A percentile compares a stretch with the other conserved stretches of the same genome.
These are phyloP conservation scores for Parotocinclus haroldoi DNA, from an alignment of 2,797 vertebrate genomes.

Conservation along the genomic window DNA sequence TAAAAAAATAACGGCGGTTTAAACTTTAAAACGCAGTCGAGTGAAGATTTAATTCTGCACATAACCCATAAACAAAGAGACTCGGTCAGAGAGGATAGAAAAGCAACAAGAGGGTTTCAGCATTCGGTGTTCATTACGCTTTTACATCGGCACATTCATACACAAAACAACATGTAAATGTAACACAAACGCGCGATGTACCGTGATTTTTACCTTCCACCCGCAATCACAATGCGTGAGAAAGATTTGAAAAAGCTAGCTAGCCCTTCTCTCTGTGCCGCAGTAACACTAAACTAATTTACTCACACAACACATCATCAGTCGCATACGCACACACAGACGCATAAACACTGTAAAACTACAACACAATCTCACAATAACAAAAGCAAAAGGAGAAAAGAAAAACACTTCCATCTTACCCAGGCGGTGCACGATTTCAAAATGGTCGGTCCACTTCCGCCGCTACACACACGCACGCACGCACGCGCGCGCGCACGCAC, in stretches of 20 bases:
- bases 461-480: constrained; percentile 45
- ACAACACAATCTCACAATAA: background rate
- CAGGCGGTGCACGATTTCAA: constrained; percentile 75
- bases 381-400: constrained; percentile 17
- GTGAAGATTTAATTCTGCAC: too few relatives aligned
- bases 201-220: too few relatives aligned
- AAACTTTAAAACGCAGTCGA: too few relatives aligned
- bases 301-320: background rate
- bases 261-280: background rate
- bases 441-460: constrained; percentile 82
- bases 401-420: constrained; percentile 76
- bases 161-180: too few relatives aligned
- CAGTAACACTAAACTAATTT: background rate
- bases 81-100: too few relatives aligned
- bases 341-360: background rate
- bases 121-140: too few relatives aligned
- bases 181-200: too few relatives aligned
- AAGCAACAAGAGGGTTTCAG: too few relatives aligned
- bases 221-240: background rate
- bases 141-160: too few relatives aligned
- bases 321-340: background rate
- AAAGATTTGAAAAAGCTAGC: constrained; percentile 19
- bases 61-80: too few relatives aligned
- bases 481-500: background rate
- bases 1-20: too few relatives aligned